Percentiles rank a stretch among this genome's conserved stretches.
phyloP scores from a whole-genome alignment of 2,113 vertebrate species.

The Trachemys scripta region DNA sequence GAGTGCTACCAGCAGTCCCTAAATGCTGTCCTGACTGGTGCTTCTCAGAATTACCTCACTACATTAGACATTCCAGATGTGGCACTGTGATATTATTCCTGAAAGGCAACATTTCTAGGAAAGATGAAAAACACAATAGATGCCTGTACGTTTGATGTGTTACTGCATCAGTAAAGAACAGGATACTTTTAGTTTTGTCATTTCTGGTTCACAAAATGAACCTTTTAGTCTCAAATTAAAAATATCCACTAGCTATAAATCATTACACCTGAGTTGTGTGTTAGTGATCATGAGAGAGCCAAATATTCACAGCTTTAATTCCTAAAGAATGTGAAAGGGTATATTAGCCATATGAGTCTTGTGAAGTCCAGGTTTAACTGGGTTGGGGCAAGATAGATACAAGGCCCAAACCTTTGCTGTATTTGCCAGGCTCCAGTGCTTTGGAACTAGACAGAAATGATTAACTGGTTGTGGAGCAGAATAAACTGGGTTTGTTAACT shows the following conservation, averaged over 20 bases:
- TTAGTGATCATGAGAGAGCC: neutral
- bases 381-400: neutral
- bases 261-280: neutral
- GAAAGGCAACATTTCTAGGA: neutral
- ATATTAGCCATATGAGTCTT: neutral
- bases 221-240: neutral
- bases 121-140: neutral
- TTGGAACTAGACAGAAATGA: neutral
- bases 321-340: neutral
- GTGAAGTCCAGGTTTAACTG: neutral
- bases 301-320: neutral
- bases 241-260: neutral
- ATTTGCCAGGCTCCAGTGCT: neutral
- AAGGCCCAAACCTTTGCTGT: neutral
- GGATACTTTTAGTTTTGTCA: neutral
- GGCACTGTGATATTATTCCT: neutral
- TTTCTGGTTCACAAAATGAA: neutral
- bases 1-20: neutral
- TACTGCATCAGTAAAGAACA: neutral
- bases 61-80: neutral
- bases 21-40: neutral
- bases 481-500: too few species aligned
- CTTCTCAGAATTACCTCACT: neutral
- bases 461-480: neutral
- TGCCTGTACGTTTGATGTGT: neutral